A percentile compares a stretch with the other conserved stretches of the same genome.
Conservation (phyloP, 2,888 invertebrate species). For the Holacanthella duospinosa region DNA sequence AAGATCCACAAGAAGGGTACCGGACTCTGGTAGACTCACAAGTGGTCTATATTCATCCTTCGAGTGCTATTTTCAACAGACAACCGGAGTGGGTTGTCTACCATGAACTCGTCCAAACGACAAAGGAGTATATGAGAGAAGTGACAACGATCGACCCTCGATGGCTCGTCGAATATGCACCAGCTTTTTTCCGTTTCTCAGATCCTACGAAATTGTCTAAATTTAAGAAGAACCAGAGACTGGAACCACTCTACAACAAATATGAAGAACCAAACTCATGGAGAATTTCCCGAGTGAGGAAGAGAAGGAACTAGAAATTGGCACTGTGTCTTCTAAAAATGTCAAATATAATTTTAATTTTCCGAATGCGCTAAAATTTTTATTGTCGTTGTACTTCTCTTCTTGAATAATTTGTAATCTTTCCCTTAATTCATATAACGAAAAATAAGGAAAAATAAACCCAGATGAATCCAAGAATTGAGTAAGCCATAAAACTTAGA, state of each 20-base stretch:
- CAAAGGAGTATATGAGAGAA: slow-evolving; percentile 98
- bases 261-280: slow-evolving; percentile 99
- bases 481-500: too few relatives aligned
- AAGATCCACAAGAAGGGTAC: slow-evolving; percentile 96
- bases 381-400: too few relatives aligned
- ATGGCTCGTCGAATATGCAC: slow-evolving; percentile 98
- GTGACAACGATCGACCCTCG: slow-evolving; percentile 94
- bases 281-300: slow-evolving; percentile 87
- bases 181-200: slow-evolving; percentile 97
- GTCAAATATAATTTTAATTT: too few relatives aligned
- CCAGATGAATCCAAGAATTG: too few relatives aligned
- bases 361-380: too few relatives aligned
- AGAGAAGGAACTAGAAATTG: slow-evolving; percentile 71
- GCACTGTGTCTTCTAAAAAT: too few relatives aligned
- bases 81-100: slow-evolving; percentile 99
- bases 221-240: slow-evolving; percentile 95
- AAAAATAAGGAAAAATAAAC: too few relatives aligned
- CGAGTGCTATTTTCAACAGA: slow-evolving; percentile 91
- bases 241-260: slow-evolving; percentile 96
- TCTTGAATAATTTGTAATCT: too few relatives aligned
- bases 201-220: slow-evolving; percentile 97
- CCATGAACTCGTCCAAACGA: slow-evolving; percentile 95
- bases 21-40: slow-evolving; percentile 94
- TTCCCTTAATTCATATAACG: too few relatives aligned
- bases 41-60: slow-evolving; percentile 97